These are phyloP conservation scores for Lepus oiostolus DNA, from an alignment of 2,797 vertebrate genomes.

Conservation along the genomic window DNA sequence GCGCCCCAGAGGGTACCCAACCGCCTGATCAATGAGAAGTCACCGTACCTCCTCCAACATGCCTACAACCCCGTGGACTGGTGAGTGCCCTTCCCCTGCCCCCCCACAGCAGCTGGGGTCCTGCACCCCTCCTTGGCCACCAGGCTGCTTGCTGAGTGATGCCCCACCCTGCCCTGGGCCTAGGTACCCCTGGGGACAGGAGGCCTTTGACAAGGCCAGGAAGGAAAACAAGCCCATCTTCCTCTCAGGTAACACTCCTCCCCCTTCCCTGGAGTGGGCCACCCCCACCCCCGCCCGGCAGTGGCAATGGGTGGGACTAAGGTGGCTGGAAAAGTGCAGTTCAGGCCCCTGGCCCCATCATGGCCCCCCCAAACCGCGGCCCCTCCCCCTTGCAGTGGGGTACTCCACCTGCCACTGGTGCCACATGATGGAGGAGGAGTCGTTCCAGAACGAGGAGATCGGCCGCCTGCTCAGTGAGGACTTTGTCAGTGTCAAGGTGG, in stretches of 20 bases:
- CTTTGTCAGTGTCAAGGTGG: conserved; percentile 96
- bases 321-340: background rate
- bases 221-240: conserved; percentile 96
- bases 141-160: background rate
- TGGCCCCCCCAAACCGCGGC: background rate
- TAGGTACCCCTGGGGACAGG: conserved; percentile 96
- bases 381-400: conserved; percentile 89
- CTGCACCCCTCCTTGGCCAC: accelerated
- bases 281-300: too few species aligned
- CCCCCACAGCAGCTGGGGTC: background rate
- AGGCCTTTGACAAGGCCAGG: conserved; percentile 96
- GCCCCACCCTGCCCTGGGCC: background rate
- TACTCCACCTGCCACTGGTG: conserved; percentile 99
- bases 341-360: background rate
- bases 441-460: conserved; percentile 94
- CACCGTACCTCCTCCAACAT: conserved; percentile 95
- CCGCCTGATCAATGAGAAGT: conserved; percentile 93
- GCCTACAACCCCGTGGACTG: conserved; percentile 97
- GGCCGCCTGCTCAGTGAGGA: conserved; percentile 94
- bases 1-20: conserved; percentile 86
- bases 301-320: background rate
- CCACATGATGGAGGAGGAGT: conserved; percentile 97
- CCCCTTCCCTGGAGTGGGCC: accelerated
- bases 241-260: conserved; percentile 91
- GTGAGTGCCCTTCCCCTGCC: conserved; percentile 86